Evolutionary conservation across 2,797 vertebrate species (phyloP).

Genomic region (Sciaenops ocellatus): DNA sequence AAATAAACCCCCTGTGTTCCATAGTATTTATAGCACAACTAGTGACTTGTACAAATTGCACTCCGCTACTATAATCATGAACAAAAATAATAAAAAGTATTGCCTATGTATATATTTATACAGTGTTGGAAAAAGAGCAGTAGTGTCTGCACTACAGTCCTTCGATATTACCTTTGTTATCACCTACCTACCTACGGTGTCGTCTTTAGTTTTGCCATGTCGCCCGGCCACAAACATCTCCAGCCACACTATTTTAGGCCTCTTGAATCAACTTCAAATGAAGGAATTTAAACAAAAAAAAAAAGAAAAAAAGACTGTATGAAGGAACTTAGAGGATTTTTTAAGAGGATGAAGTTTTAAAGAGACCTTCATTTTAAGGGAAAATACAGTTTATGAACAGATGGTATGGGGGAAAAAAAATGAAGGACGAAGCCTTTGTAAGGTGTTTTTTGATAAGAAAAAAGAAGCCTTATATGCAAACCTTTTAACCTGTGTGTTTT

Average conservation of each 20-base stretch:
- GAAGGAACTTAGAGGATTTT: constrained; percentile 90
- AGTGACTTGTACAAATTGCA: constrained; percentile 99
- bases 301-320: constrained; percentile 80
- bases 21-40: constrained; percentile 99
- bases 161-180: constrained; percentile 88
- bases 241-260: constrained; percentile 98
- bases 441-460: constrained; percentile 93
- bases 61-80: constrained; percentile 99
- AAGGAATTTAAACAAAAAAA: constrained; percentile 71
- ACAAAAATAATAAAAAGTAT: constrained; percentile 99
- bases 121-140: constrained; percentile 91
- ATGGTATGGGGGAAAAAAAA: constrained; percentile 61
- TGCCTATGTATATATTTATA: constrained; percentile 99
- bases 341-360: constrained; percentile 88
- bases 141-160: constrained; percentile 93
- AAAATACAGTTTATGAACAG: constrained; percentile 90
- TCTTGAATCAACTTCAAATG: constrained; percentile 80
- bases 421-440: constrained; percentile 95
- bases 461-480: constrained; percentile 99
- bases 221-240: constrained; percentile 85
- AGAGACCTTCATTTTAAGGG: constrained; percentile 94
- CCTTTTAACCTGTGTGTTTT: constrained; percentile 99
- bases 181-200: constrained; percentile 63
- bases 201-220: constrained; percentile 88
- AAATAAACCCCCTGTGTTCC: constrained; percentile 96